phyloP scores from a whole-genome alignment of 2,888 invertebrate genomes.

The Archaeoteleia sp. region DNA sequence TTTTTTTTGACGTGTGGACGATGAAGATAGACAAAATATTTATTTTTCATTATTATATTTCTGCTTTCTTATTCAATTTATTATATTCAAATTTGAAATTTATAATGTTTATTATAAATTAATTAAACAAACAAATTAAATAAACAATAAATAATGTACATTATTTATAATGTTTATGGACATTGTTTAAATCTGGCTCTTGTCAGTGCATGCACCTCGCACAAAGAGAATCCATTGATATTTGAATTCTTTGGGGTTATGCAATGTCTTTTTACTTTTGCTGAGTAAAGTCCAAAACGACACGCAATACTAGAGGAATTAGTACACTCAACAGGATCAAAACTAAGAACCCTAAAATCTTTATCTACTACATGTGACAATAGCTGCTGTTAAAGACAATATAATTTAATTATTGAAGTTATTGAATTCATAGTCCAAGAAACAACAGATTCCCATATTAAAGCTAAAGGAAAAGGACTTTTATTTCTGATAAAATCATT shows the following conservation, averaged over 20 bases:
- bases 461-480: conserved; percentile 12
- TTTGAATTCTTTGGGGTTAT: conserved; percentile 30
- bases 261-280: conserved; percentile 26
- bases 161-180: too few relatives aligned
- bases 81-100: too few relatives aligned
- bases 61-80: too few relatives aligned
- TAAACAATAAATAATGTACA: too few relatives aligned
- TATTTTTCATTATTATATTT: too few relatives aligned
- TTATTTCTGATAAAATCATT: conserved; percentile 19
- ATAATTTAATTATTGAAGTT: conserved; percentile 7
- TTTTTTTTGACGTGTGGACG: too few relatives aligned
- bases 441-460: background rate
- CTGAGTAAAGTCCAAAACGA: conserved; percentile 20
- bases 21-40: too few relatives aligned
- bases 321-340: background rate
- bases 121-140: too few relatives aligned
- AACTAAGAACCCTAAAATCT: conserved; percentile 21
- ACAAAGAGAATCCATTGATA: conserved; percentile 11
- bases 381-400: conserved; percentile 21
- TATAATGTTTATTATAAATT: too few relatives aligned
- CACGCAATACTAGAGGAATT: conserved; percentile 25
- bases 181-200: conserved; percentile 30
- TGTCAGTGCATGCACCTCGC: conserved; percentile 15
- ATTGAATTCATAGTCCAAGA: conserved; percentile 2
- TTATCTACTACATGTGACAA: conserved; percentile 26